phyloP scores from a whole-genome alignment of 2,888 invertebrate species.

The Scaptodrosophila latifasciaeformis region DNA sequence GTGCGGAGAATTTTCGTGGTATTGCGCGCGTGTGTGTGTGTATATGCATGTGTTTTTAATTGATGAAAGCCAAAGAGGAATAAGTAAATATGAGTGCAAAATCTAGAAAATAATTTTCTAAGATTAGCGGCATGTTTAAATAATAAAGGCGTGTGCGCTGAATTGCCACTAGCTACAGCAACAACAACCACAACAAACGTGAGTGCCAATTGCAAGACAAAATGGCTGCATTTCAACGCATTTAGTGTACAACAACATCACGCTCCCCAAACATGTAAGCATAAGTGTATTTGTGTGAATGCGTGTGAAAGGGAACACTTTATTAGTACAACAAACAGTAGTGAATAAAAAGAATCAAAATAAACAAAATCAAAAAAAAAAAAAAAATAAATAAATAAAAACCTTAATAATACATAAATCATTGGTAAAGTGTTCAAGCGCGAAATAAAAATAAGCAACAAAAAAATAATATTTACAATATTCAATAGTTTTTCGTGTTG shows the following conservation, averaged over 20 bases:
- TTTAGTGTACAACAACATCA: slow-evolving; percentile 38
- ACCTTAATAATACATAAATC: too few species aligned
- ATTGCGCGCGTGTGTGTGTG: too few species aligned
- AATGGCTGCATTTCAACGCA: slow-evolving; percentile 63
- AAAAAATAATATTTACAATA: too few species aligned
- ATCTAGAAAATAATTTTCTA: neutral
- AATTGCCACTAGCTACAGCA: too few species aligned
- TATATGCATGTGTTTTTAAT: neutral
- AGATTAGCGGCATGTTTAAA: neutral
- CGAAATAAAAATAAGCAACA: too few species aligned
- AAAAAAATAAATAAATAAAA: neutral
- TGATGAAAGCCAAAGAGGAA: neutral
- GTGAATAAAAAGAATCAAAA: slow-evolving; percentile 11
- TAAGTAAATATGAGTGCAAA: neutral
- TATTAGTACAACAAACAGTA: slow-evolving; percentile 37
- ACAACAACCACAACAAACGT: neutral
- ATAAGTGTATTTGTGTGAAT: neutral
- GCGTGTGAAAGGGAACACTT: slow-evolving; percentile 21
- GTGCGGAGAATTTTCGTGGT: too few species aligned
- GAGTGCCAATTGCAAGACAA: slow-evolving; percentile 46
- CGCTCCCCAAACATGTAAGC: too few species aligned
- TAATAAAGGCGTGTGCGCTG: too few species aligned
- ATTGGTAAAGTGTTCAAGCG: too few species aligned
- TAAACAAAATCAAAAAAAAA: slow-evolving; percentile 6
- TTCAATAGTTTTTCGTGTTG: too few species aligned